Evolutionary conservation across 2,797 vertebrate genomes (phyloP).

Genomic region (Hemibagrus guttatus): DNA sequence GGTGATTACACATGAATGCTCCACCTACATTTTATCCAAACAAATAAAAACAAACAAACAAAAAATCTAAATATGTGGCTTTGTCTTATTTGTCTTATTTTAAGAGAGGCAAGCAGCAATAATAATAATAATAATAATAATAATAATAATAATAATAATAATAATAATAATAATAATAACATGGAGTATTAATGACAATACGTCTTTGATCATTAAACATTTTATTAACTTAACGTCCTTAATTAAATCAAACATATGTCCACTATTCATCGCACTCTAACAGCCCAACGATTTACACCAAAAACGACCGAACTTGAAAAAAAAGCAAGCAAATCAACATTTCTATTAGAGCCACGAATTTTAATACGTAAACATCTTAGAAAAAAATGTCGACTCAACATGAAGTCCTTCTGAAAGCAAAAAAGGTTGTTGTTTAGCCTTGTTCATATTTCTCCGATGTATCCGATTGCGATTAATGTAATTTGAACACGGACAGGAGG

Average conservation of each 20-base stretch:
- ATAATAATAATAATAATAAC: conserved; percentile 17
- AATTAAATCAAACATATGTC: conserved; percentile 84
- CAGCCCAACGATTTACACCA: conserved; percentile 86
- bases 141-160: conserved; percentile 16
- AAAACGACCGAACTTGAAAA: conserved; percentile 77
- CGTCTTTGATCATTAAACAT: conserved; percentile 80
- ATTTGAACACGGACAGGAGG: conserved; percentile 61
- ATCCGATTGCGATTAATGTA: conserved; percentile 44
- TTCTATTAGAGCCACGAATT: conserved; percentile 84
- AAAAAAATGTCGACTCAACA: conserved; percentile 75
- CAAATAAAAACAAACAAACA: background rate
- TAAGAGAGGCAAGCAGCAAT: background rate
- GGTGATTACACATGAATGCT: background rate
- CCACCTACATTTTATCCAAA: no score
- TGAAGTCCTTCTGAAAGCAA: conserved; percentile 81
- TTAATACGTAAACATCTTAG: conserved; percentile 99
- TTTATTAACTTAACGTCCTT: conserved; percentile 75
- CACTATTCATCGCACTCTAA: conserved; percentile 81
- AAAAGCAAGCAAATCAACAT: conserved; percentile 87
- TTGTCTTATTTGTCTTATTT: background rate
- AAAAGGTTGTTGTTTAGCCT: conserved; percentile 75
- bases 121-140: background rate
- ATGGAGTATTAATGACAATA: conserved; percentile 56
- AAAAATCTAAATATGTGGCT: background rate
- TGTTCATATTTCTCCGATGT: conserved; percentile 45